Conservation (phyloP, 2,888 invertebrate species). For the Hoplodrina blanda region DNA sequence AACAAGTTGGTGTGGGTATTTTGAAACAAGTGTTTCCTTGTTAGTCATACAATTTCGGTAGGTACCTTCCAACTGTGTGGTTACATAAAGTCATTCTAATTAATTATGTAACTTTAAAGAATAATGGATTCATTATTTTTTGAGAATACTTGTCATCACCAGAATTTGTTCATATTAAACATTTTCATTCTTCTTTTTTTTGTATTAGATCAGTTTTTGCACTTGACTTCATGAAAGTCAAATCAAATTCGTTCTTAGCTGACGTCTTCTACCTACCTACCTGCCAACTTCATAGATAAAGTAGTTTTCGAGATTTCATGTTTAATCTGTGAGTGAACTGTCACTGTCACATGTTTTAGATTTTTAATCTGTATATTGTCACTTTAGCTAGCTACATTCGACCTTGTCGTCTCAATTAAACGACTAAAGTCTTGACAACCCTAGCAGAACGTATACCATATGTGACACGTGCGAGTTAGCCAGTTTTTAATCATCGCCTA, state of each 20-base stretch:
- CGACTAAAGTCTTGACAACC: slow-evolving; percentile 39
- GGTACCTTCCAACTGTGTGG: not conserved
- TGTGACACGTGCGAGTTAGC: slow-evolving; percentile 40
- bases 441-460: slow-evolving; percentile 5
- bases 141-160: not conserved
- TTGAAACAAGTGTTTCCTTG: slow-evolving; percentile 5
- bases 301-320: too few relatives aligned
- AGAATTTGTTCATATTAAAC: not conserved
- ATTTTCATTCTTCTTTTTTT: not conserved
- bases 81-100: not conserved
- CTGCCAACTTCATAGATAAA: too few relatives aligned
- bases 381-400: not conserved
- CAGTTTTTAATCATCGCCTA: slow-evolving; percentile 45
- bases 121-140: not conserved
- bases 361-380: not conserved
- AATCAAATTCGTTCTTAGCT: too few relatives aligned
- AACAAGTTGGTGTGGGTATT: not conserved
- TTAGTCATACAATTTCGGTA: not conserved
- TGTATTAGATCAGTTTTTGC: not conserved
- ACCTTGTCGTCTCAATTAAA: slow-evolving; percentile 21
- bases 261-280: too few relatives aligned
- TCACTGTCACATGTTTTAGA: not conserved
- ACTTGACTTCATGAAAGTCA: too few relatives aligned
- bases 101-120: not conserved
- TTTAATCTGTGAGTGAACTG: too few relatives aligned